A percentile compares a stretch with the other conserved stretches of the same genome.
phyloP scores from a whole-genome alignment of 2,797 vertebrate species.

The Otolemur crassicaudatus region DNA sequence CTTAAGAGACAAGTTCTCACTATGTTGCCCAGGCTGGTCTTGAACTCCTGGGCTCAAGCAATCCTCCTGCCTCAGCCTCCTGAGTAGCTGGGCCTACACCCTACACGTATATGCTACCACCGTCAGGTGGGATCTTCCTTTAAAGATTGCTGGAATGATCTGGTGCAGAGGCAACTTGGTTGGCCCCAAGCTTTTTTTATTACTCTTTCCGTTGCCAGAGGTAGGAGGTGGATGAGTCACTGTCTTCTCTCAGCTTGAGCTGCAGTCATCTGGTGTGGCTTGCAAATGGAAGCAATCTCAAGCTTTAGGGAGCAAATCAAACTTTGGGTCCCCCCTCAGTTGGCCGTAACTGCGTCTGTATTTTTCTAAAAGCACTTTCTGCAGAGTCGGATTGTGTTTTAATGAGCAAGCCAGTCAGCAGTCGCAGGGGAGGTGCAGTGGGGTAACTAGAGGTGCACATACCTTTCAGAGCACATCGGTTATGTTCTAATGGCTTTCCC shows the following conservation, averaged over 20 bases:
- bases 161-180: background rate
- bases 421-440: background rate
- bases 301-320: background rate
- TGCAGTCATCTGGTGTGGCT: background rate
- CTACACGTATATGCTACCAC: background rate
- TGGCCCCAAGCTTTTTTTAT: background rate
- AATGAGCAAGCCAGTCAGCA: background rate
- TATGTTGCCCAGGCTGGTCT: background rate
- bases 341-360: background rate
- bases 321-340: background rate
- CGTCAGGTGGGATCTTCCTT: background rate
- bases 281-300: background rate
- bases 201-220: background rate
- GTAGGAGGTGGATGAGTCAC: background rate
- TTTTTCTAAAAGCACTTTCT: slow-evolving; percentile 56
- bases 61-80: background rate
- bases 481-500: background rate
- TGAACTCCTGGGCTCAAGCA: background rate
- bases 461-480: background rate
- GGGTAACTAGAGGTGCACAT: background rate
- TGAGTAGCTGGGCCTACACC: background rate
- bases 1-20: background rate
- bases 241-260: background rate
- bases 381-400: background rate
- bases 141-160: background rate